Evolutionary conservation across 1,140 invertebrate species (phyloP).

Genomic region (Semibalanus balanoides): DNA sequence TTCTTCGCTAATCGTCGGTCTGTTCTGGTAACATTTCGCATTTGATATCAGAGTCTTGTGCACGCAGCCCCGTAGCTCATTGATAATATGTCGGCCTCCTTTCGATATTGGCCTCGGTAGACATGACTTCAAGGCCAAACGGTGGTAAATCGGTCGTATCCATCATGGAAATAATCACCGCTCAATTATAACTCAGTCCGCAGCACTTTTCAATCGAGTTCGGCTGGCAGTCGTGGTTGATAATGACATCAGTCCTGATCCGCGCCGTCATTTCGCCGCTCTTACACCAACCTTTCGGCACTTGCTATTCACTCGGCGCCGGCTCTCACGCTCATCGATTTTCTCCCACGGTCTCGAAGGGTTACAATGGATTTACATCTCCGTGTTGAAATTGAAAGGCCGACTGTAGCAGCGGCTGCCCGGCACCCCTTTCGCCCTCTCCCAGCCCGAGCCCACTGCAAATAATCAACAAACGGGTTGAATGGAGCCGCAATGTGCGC

Average conservation of each 20-base stretch:
- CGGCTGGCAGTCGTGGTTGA: neutral
- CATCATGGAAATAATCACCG: too few relatives aligned
- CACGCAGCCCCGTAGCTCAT: too few relatives aligned
- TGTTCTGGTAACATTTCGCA: too few relatives aligned
- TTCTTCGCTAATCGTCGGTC: too few relatives aligned
- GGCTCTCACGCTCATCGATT: neutral
- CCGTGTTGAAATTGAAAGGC: neutral
- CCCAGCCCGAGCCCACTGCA: neutral
- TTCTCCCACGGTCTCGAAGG: neutral
- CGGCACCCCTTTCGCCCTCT: neutral
- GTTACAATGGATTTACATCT: neutral
- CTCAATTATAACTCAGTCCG: too few relatives aligned
- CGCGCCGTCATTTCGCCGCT: neutral
- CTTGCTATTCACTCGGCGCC: too few relatives aligned
- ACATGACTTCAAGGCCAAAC: too few relatives aligned
- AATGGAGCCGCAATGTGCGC: neutral
- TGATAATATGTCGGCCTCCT: too few relatives aligned
- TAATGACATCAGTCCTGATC: neutral
- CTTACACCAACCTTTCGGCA: neutral
- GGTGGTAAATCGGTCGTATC: too few relatives aligned
- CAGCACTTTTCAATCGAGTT: too few relatives aligned
- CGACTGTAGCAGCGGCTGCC: neutral
- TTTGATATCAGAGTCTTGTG: too few relatives aligned
- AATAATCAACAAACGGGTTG: constrained; percentile 1
- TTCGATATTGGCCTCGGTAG: too few relatives aligned